Base-by-base conservation (phyloP, 1,140 invertebrate species). In the Cotesia glomerata region DNA sequence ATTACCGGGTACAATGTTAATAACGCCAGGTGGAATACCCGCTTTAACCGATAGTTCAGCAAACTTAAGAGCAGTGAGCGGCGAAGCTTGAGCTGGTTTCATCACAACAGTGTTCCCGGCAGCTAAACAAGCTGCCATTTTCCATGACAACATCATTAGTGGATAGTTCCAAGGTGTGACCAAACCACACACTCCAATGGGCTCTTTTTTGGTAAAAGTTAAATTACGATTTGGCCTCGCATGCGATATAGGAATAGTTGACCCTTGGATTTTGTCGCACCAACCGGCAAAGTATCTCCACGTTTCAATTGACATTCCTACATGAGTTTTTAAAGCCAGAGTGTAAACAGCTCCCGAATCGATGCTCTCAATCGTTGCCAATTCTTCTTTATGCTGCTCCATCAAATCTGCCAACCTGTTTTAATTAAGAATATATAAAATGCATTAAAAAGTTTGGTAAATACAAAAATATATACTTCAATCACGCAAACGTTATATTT, bases 151-250 rank as follows among this genome's bases (percentile, higher is more conserved):
- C 97, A 99, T 99, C 90, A 98, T 93, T 7, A 99, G 82, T 0
- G 97, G 97, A 82, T 98, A 99, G 83, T 99, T 99, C 98, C 97
- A 99, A 0, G 97, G 97, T 4, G 97, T 98, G 18, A 99, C 93
- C 52, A 98, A 89, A 0, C 94, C 98, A 85, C 95, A 97, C 9
- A 99, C 97, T 0, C 93, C 91, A 71, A 98, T 93, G 0, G 97
- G 95, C 84, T 98, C 97, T 76, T 93, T 93, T 79, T 92, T 92
- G 0, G 97, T 98, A 67, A 96, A 92, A 0, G 94, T 93, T 0
- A 98, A 86, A 84, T 97, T 97, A 73, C 91, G 91, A 81, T 97
- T 98, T 0, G 97, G 97, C 69, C 97, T 87, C 0, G 97, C 96
- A 59, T 94, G 94, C 73, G 88, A 94, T 79, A 94, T 95, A 58